These are phyloP conservation scores for Shinisaurus crocodilurus DNA, from an alignment of 2,113 vertebrate species.

Conservation along the genomic window DNA sequence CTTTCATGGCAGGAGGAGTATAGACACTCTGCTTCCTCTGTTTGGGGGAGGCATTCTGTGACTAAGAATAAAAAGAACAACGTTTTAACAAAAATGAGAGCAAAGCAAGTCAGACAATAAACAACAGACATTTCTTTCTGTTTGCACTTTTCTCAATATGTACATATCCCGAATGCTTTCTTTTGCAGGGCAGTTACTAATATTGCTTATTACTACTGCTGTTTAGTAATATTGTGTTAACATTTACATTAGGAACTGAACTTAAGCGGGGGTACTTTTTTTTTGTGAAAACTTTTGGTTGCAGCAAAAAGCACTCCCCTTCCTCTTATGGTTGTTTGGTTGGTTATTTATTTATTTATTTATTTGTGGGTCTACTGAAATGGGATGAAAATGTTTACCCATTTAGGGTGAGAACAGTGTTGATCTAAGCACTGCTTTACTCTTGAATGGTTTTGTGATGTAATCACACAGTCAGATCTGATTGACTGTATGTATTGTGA, in stretches of 20 bases:
- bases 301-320: neutral
- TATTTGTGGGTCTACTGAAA: neutral
- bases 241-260: neutral
- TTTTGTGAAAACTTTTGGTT: neutral
- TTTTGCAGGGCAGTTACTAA: neutral
- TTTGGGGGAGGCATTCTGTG: slow-evolving; percentile 82
- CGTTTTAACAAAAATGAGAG: slow-evolving; percentile 7
- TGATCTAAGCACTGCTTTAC: neutral
- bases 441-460: neutral
- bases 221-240: neutral
- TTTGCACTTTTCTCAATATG: fast-evolving
- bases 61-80: slow-evolving; percentile 57
- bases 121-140: fast-evolving
- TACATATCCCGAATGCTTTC: neutral
- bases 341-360: no score
- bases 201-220: neutral
- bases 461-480: neutral
- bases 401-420: neutral
- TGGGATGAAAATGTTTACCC: neutral
- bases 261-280: neutral
- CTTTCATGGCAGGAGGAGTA: slow-evolving; percentile 87
- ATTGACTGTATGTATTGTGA: neutral
- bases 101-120: neutral
- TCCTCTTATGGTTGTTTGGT: neutral
- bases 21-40: slow-evolving; percentile 92